A percentile compares a stretch with the other conserved stretches of the same genome.
Evolutionary conservation across 92 coral and sea anemone genomes (phyloP).

Genomic region (Heliopora coerulea): DNA sequence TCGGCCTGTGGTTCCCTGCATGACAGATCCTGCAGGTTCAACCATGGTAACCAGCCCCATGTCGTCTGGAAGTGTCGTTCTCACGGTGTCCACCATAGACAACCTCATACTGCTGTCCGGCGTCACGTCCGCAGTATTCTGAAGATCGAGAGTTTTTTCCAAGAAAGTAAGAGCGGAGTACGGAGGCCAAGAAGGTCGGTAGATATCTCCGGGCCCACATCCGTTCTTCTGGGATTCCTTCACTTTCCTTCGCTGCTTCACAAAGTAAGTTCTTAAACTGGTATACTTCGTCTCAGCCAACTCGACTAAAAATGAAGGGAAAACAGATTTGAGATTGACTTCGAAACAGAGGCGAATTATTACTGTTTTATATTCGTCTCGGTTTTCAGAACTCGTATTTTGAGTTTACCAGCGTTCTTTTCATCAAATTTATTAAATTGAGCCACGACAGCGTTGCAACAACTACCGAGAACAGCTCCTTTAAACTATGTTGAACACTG

Average conservation of each 20-base stretch:
- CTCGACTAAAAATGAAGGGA: neutral
- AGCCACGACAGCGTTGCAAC: no score
- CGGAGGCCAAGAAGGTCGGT: constrained; percentile 31
- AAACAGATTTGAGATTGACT: no score
- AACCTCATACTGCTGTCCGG: neutral
- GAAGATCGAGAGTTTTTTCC: constrained; percentile 12
- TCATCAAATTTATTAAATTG: no score
- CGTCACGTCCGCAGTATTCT: neutral
- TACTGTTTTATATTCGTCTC: no score
- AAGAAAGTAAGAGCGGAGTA: constrained; percentile 15
- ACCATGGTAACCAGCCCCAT: constrained; percentile 25
- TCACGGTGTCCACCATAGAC: neutral
- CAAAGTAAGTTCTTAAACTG: constrained; percentile 34
- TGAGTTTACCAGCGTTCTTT: no score
- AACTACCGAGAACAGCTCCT: no score
- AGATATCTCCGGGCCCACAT: neutral
- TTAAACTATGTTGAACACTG: no score
- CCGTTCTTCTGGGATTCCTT: constrained; percentile 18
- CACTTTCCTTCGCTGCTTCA: constrained; percentile 19
- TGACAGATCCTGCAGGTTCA: neutral
- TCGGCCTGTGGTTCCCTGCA: neutral
- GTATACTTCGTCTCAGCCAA: constrained; percentile 34
- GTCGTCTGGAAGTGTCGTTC: neutral
- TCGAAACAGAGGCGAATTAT: no score
- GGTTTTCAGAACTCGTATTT: no score